Evolutionary conservation across 2,113 vertebrate genomes (phyloP).

Genomic region (Petromus typicus): DNA sequence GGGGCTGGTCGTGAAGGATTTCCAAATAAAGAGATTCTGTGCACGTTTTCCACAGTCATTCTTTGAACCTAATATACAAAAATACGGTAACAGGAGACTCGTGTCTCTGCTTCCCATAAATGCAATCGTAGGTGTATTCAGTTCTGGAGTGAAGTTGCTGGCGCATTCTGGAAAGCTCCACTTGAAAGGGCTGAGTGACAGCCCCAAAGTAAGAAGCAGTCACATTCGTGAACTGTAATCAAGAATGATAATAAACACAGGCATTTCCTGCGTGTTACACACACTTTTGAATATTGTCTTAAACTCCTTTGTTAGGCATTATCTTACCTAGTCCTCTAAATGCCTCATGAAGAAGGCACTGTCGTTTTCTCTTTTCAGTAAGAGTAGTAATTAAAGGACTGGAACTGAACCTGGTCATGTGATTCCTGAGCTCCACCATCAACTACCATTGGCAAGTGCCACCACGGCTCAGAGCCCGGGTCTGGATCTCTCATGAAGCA

Average conservation of each 20-base stretch:
- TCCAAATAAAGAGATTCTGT: not conserved
- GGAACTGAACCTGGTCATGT: not conserved
- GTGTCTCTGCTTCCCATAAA: not conserved
- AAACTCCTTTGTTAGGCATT: not conserved
- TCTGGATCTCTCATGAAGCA: not conserved
- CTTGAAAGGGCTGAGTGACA: not conserved
- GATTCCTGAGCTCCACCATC: not conserved
- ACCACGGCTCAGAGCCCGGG: not conserved
- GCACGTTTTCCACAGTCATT: constrained; percentile 1
- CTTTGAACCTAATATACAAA: constrained; percentile 9
- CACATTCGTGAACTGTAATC: not conserved
- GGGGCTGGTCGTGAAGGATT: not conserved
- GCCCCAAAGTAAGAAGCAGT: not conserved
- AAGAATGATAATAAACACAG: not conserved
- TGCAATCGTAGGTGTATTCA: not conserved
- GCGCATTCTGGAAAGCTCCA: not conserved
- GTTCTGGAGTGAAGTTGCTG: not conserved
- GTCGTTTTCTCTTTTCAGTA: not conserved
- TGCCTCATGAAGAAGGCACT: not conserved
- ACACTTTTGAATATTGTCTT: not conserved
- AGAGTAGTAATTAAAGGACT: not conserved
- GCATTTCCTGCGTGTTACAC: not conserved
- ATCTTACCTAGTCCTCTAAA: not conserved
- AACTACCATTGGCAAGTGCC: not conserved
- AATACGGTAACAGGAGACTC: not conserved